phyloP scores from a whole-genome alignment of 2,113 vertebrate genomes.

The Arvicanthis niloticus region DNA sequence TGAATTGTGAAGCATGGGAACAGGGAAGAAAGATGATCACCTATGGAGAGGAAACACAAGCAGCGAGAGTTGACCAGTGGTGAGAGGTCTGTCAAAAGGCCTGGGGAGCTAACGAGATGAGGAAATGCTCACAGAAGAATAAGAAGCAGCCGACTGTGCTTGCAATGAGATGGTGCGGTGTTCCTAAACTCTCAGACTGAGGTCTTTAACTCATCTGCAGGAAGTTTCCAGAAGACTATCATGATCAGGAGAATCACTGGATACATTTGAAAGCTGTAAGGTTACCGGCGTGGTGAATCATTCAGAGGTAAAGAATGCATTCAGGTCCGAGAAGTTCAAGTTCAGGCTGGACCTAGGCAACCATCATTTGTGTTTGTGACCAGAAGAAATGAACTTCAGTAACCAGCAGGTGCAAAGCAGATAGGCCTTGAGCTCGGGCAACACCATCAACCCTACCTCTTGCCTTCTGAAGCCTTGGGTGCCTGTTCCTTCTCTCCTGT shows the following conservation, averaged over 20 bases:
- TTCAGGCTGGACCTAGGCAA: neutral
- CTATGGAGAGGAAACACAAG: neutral
- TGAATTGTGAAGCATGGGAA: neutral
- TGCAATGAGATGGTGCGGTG: fast-evolving
- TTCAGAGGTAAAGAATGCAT: neutral
- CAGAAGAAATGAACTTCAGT: neutral
- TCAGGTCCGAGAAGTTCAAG: neutral
- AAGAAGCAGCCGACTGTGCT: neutral
- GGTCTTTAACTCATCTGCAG: neutral
- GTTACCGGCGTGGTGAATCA: no score
- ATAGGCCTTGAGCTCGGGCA: no score
- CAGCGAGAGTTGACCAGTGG: neutral
- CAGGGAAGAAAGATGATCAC: neutral
- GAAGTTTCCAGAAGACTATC: neutral
- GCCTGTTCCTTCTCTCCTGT: neutral
- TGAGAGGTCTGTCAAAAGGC: neutral
- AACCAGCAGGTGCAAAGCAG: neutral
- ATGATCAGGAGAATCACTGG: neutral
- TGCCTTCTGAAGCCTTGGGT: neutral
- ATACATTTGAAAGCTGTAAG: neutral
- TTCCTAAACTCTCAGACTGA: neutral
- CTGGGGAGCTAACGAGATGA: neutral
- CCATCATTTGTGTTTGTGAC: neutral
- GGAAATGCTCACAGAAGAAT: neutral
- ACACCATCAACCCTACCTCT: neutral